These are phyloP conservation scores for Drosophila vallismaia DNA, from an alignment of 2,888 invertebrate species.

Conservation along the genomic window DNA sequence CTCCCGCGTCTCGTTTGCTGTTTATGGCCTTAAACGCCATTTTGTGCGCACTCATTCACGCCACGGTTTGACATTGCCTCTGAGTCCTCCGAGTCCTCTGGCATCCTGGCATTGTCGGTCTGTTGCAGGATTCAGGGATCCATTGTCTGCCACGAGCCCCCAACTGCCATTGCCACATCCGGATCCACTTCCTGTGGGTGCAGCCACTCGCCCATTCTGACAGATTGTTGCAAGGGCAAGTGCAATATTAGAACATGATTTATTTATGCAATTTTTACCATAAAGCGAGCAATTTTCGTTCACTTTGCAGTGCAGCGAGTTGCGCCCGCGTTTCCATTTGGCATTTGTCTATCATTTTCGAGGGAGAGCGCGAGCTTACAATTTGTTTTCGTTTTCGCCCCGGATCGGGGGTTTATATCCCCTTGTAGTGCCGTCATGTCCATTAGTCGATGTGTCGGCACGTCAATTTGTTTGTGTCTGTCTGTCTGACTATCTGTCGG, in stretches of 20 bases:
- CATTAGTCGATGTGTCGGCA: conserved; percentile 70
- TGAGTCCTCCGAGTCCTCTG: conserved; percentile 19
- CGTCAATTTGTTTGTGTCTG: conserved; percentile 80
- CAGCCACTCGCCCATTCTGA: conserved; percentile 55
- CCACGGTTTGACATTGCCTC: conserved; percentile 52
- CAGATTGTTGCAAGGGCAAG: conserved; percentile 80
- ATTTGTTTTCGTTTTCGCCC: conserved; percentile 54
- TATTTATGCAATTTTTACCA: conserved; percentile 81
- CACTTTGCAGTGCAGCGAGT: conserved; percentile 24
- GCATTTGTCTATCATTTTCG: conserved; percentile 77
- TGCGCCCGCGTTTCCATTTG: conserved; percentile 31
- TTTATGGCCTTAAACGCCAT: conserved; percentile 80
- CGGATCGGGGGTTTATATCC: conserved; percentile 13
- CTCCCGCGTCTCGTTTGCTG: conserved; percentile 39
- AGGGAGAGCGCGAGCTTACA: conserved; percentile 52
- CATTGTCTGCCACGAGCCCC: conserved; percentile 41
- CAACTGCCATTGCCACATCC: conserved; percentile 17
- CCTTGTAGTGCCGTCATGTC: conserved; percentile 35
- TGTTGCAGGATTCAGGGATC: conserved; percentile 21
- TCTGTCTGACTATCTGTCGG: conserved; percentile 28
- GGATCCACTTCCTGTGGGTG: conserved; percentile 37
- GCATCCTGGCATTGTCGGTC: conserved; percentile 27
- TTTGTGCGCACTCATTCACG: conserved; percentile 76
- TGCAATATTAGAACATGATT: conserved; percentile 82
- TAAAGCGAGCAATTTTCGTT: conserved; percentile 51